Percentiles rank a stretch among this genome's conserved stretches.
phyloP scores from a whole-genome alignment of 2,113 vertebrate species.

The Hyaena hyaena region DNA sequence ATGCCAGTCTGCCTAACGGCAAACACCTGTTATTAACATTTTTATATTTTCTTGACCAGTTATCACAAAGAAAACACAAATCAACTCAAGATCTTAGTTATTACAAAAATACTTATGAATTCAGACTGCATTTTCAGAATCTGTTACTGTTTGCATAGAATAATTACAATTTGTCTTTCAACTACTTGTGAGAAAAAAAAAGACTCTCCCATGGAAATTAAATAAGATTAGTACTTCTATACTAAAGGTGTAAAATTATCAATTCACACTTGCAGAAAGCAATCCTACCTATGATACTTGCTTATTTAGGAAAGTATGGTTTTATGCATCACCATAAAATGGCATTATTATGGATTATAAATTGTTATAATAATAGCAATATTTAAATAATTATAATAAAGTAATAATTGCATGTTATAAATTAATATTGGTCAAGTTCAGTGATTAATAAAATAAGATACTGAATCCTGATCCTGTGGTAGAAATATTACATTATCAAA shows the following conservation, averaged over 20 bases:
- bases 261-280: background rate
- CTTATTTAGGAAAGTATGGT: background rate
- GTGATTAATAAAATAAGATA: background rate
- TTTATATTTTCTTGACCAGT: background rate
- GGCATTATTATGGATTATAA: background rate
- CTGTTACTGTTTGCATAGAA: background rate
- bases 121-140: constrained; percentile 19
- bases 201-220: background rate
- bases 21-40: constrained; percentile 21
- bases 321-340: background rate
- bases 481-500: background rate
- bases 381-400: background rate
- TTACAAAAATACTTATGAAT: constrained; percentile 30
- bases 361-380: background rate
- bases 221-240: background rate
- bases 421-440: background rate
- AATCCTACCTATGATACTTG: background rate
- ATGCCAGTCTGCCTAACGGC: background rate
- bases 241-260: background rate
- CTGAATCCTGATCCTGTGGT: background rate
- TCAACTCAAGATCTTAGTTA: background rate
- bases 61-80: constrained; percentile 32
- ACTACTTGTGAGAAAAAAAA: background rate
- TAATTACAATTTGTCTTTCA: background rate
- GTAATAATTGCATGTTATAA: background rate